phyloP scores from a whole-genome alignment of 2,797 vertebrate species.

The Falco cherrug region DNA sequence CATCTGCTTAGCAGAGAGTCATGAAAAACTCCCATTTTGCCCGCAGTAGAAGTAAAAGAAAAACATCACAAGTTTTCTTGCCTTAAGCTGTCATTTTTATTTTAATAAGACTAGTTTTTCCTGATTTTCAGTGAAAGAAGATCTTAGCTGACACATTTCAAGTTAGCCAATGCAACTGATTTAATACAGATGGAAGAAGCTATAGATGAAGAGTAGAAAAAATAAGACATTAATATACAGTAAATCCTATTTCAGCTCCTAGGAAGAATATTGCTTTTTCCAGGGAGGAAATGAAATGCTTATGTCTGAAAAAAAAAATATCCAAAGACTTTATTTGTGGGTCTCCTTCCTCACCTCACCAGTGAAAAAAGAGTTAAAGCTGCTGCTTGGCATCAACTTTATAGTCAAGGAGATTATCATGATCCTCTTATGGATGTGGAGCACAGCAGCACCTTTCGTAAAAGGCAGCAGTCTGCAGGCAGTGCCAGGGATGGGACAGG shows the following conservation, averaged over 20 bases:
- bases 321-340: background rate
- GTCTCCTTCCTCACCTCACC: background rate
- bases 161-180: background rate
- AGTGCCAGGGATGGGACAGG: background rate
- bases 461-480: background rate
- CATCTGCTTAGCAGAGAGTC: background rate
- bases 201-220: background rate
- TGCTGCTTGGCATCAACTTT: background rate
- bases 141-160: background rate
- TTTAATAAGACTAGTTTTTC: background rate
- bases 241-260: conserved; percentile 20
- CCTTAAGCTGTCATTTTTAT: background rate
- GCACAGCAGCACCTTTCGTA: background rate
- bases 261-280: background rate
- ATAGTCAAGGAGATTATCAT: background rate
- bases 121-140: background rate
- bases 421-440: background rate
- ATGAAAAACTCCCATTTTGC: background rate
- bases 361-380: conserved; percentile 5
- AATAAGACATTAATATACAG: background rate
- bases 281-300: background rate
- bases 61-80: background rate
- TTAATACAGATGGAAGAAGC: conserved; percentile 19
- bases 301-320: background rate
- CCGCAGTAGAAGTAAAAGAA: background rate